A percentile compares a stretch with the other conserved stretches of the same genome.
Evolutionary conservation across 2,113 vertebrate genomes (phyloP).

Genomic region (Poeciliopsis prolifica): DNA sequence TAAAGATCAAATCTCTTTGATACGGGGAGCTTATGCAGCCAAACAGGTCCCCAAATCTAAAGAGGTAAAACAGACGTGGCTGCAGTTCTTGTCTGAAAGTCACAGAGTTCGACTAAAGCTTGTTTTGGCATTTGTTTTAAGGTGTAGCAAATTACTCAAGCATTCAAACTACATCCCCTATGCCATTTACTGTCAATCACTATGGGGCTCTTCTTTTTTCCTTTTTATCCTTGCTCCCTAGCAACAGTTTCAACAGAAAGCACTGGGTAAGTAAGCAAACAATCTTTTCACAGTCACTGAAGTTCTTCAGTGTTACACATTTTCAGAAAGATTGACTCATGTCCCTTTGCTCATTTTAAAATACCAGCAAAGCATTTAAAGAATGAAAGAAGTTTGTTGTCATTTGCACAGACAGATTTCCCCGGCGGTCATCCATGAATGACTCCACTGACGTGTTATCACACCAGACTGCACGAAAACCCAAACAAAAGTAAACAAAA

Average conservation of each 20-base stretch:
- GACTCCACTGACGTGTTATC: conserved; percentile 15
- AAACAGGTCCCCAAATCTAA: conserved; percentile 37
- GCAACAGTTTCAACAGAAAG: conserved; percentile 13
- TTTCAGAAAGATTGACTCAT: conserved; percentile 7
- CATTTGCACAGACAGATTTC: conserved; percentile 12
- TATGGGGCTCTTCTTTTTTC: neutral
- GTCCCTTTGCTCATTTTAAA: neutral
- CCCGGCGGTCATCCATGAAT: conserved; percentile 12
- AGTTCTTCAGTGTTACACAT: conserved; percentile 11
- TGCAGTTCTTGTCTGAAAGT: conserved; percentile 1
- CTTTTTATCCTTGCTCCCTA: neutral
- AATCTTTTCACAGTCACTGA: conserved; percentile 47
- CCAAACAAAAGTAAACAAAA: neutral
- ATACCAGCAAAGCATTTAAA: neutral
- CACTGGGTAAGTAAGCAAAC: conserved; percentile 20
- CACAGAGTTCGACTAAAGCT: conserved; percentile 9
- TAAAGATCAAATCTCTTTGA: conserved; percentile 53
- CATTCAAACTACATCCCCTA: conserved; percentile 50
- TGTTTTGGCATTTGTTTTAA: conserved; percentile 19
- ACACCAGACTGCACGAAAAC: neutral
- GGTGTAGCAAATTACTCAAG: conserved; percentile 21
- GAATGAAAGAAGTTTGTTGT: neutral
- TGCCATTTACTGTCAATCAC: conserved; percentile 52
- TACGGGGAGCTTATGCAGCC: conserved; percentile 30
- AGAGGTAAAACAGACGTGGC: conserved; percentile 28